Percentiles rank a stretch among this genome's conserved stretches.
These are phyloP conservation scores for Pherbina coryleti DNA, from an alignment of 2,888 invertebrate genomes.

Conservation along the genomic window DNA sequence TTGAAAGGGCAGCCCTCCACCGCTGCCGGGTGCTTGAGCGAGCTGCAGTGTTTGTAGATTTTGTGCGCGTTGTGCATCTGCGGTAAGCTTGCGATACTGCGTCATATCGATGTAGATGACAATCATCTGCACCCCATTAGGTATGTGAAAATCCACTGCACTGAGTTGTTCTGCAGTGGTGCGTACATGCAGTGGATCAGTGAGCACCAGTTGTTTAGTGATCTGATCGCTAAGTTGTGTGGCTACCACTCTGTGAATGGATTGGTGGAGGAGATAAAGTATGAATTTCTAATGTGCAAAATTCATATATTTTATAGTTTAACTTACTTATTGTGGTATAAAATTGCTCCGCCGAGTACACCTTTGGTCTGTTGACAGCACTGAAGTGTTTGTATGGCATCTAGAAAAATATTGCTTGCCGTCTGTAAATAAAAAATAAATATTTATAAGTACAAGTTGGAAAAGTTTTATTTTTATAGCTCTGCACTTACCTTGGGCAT, in stretches of 20 bases:
- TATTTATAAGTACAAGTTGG: conserved; percentile 1
- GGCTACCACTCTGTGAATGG: conserved; percentile 78
- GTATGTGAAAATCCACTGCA: conserved; percentile 77
- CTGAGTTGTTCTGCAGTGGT: conserved; percentile 80
- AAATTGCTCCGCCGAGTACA: conserved; percentile 85
- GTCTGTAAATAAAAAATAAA: conserved; percentile 74
- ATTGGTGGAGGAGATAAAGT: background rate
- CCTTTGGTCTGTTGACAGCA: conserved; percentile 84
- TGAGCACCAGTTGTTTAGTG: conserved; percentile 83
- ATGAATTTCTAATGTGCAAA: background rate
- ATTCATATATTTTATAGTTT: background rate
- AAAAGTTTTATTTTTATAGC: conserved; percentile 5
- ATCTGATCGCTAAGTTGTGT: conserved; percentile 81
- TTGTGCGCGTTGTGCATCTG: conserved; percentile 69
- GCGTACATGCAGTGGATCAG: conserved; percentile 87
- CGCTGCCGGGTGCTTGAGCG: conserved; percentile 45
- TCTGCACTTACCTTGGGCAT: conserved; percentile 79
- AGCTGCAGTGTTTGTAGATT: conserved; percentile 65
- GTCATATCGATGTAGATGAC: conserved; percentile 80
- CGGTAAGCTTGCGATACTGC: conserved; percentile 73
- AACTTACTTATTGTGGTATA: conserved; percentile 89
- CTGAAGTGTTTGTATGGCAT: conserved; percentile 88
- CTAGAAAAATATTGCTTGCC: conserved; percentile 87
- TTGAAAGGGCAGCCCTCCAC: conserved; percentile 59
- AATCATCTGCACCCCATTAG: conserved; percentile 84